Evolutionary conservation across 2,888 invertebrate genomes (phyloP).

Genomic region (Eristalis arbustorum): DNA sequence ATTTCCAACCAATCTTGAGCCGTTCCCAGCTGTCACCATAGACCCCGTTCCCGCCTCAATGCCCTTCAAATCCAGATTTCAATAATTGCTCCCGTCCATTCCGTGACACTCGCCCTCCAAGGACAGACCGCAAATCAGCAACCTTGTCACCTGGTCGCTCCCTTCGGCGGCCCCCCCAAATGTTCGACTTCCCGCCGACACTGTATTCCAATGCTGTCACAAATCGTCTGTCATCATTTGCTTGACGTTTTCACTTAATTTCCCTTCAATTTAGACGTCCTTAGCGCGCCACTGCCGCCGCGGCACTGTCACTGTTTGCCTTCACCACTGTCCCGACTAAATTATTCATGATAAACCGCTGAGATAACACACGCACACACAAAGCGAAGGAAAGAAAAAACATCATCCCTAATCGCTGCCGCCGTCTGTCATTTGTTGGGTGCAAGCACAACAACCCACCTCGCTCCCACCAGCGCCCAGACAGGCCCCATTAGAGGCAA

Average conservation of each 20-base stretch:
- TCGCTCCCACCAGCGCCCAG: not conserved
- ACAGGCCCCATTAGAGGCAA: constrained; percentile 13
- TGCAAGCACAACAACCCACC: not conserved
- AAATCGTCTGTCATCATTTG: constrained; percentile 33
- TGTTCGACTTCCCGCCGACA: not conserved
- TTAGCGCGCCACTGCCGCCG: not conserved
- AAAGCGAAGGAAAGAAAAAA: not conserved
- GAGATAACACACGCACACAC: constrained; percentile 32
- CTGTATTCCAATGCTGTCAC: not conserved
- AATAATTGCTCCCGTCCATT: not conserved
- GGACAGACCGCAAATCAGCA: not conserved
- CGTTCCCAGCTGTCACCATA: too few species aligned
- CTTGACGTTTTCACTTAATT: constrained; percentile 36
- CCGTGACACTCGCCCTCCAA: not conserved
- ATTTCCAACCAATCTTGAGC: too few species aligned
- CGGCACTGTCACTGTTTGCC: not conserved
- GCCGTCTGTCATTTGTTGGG: not conserved
- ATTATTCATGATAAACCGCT: constrained; percentile 57
- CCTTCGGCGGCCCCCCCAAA: not conserved
- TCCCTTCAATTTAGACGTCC: constrained; percentile 13
- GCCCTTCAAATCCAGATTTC: too few species aligned
- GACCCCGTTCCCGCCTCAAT: too few species aligned
- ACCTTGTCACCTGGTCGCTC: not conserved
- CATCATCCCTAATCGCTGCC: not conserved
- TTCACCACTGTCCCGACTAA: constrained; percentile 26